phyloP scores from a whole-genome alignment of 2,888 invertebrate genomes.

The Drosophila pseudotakahashii region DNA sequence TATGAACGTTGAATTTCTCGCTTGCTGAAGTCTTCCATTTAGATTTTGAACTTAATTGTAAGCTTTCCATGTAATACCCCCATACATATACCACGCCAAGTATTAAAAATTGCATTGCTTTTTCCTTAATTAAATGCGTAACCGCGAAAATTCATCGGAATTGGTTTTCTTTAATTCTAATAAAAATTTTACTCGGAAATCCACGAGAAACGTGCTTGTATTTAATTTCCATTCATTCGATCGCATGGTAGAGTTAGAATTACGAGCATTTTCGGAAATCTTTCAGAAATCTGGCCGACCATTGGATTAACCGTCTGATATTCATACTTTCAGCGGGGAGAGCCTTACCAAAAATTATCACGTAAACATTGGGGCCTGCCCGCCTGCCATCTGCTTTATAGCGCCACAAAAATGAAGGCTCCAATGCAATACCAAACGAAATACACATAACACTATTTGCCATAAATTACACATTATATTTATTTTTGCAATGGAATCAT shows the following conservation, averaged over 20 bases:
- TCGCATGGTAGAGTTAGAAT: conserved; percentile 31
- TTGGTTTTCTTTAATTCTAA: conserved; percentile 36
- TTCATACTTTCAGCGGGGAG: conserved; percentile 41
- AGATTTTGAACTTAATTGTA: conserved; percentile 7
- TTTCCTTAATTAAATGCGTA: conserved; percentile 28
- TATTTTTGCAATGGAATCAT: conserved; percentile 33
- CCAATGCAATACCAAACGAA: conserved; percentile 48
- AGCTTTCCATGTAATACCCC: conserved; percentile 19
- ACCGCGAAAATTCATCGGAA: conserved; percentile 27
- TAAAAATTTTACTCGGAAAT: conserved; percentile 16
- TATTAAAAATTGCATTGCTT: conserved; percentile 24
- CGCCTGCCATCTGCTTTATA: conserved; percentile 55
- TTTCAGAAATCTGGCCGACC: conserved; percentile 24
- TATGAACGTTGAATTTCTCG: conserved; percentile 14
- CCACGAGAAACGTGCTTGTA: conserved; percentile 47
- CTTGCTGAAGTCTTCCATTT: conserved; percentile 21
- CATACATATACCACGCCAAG: conserved; percentile 17
- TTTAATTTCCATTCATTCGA: conserved; percentile 40
- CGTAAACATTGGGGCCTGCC: conserved; percentile 52
- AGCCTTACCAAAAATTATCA: conserved; percentile 44
- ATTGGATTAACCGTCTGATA: conserved; percentile 21
- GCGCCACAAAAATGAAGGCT: conserved; percentile 40
- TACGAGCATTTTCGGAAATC: conserved; percentile 25
- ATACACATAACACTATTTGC: conserved; percentile 25
- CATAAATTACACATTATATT: conserved; percentile 40